Evolutionary conservation across 2,888 invertebrate genomes (phyloP).

Genomic region (Trichopria drosophilae): DNA sequence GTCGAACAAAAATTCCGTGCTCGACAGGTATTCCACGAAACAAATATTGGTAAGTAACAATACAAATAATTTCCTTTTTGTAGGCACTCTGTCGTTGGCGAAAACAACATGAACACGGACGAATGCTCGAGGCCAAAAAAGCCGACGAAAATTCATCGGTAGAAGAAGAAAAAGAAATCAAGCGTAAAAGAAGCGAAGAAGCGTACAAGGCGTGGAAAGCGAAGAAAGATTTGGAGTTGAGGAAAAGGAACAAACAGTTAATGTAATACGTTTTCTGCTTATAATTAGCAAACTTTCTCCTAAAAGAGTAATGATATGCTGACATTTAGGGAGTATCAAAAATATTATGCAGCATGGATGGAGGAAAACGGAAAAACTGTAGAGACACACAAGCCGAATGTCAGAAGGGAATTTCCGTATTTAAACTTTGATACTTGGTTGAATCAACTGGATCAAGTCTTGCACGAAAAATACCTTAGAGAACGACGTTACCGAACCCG

Average conservation of each 20-base stretch:
- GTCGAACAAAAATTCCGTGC: slow-evolving; percentile 28
- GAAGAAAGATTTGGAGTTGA: slow-evolving; percentile 22
- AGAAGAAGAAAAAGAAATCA: too few relatives aligned
- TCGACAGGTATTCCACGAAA: slow-evolving; percentile 28
- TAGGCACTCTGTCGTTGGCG: too few relatives aligned
- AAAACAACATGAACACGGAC: too few relatives aligned
- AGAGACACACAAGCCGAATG: too few relatives aligned
- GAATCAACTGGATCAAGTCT: slow-evolving; percentile 37
- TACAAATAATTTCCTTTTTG: too few relatives aligned
- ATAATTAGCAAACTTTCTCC: not conserved
- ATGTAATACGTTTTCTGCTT: slow-evolving; percentile 14
- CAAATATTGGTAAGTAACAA: too few relatives aligned
- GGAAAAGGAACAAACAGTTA: slow-evolving; percentile 11
- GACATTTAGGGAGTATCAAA: too few relatives aligned
- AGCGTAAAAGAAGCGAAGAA: slow-evolving; percentile 24
- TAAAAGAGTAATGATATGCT: too few relatives aligned
- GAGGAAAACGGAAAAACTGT: too few relatives aligned
- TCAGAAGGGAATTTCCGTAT: too few relatives aligned
- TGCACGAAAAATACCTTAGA: slow-evolving; percentile 40
- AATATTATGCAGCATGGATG: too few relatives aligned
- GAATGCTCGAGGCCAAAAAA: slow-evolving; percentile 10
- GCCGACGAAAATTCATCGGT: slow-evolving; percentile 8
- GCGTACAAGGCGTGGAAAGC: slow-evolving; percentile 28
- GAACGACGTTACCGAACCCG: slow-evolving; percentile 37
- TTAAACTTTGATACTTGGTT: slow-evolving; percentile 37